phyloP scores from a whole-genome alignment of 1,140 invertebrate species.

The Polyergus mexicanus region DNA sequence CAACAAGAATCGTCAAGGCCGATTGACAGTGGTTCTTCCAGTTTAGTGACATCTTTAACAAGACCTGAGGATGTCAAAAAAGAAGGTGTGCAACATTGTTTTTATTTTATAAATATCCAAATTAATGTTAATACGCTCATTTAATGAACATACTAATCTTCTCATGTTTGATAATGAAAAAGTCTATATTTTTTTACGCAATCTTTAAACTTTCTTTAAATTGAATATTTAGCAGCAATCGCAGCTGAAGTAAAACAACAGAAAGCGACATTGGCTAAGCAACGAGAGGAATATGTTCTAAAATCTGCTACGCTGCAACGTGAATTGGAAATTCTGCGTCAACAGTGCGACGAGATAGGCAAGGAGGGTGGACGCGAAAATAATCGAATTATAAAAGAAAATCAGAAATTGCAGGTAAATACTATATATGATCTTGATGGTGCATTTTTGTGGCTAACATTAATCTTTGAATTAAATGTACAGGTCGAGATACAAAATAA shows the following conservation, averaged over 20 bases:
- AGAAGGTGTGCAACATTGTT: conserved; percentile 81
- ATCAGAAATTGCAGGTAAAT: conserved; percentile 92
- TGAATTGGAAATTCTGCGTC: conserved; percentile 91
- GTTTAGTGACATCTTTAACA: conserved; percentile 73
- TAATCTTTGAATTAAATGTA: conserved; percentile 63
- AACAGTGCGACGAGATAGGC: conserved; percentile 91
- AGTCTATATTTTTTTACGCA: background rate
- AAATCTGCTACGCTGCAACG: conserved; percentile 90
- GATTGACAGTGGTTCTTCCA: conserved; percentile 76
- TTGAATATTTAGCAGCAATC: conserved; percentile 88
- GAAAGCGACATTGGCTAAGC: conserved; percentile 91
- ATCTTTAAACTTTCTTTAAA: conserved; percentile 67
- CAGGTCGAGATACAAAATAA: conserved; percentile 94
- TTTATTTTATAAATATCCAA: background rate
- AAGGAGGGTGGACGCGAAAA: conserved; percentile 89
- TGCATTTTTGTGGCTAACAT: background rate
- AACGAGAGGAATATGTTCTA: conserved; percentile 92
- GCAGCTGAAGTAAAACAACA: conserved; percentile 93
- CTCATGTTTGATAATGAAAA: background rate
- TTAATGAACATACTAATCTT: background rate
- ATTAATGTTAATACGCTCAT: background rate
- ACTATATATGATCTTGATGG: background rate
- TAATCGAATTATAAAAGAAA: conserved; percentile 91
- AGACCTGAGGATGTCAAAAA: conserved; percentile 85
- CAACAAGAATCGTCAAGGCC: conserved; percentile 76